Evolutionary conservation across 2,797 vertebrate genomes (phyloP).

Genomic region (Mus caroli): DNA sequence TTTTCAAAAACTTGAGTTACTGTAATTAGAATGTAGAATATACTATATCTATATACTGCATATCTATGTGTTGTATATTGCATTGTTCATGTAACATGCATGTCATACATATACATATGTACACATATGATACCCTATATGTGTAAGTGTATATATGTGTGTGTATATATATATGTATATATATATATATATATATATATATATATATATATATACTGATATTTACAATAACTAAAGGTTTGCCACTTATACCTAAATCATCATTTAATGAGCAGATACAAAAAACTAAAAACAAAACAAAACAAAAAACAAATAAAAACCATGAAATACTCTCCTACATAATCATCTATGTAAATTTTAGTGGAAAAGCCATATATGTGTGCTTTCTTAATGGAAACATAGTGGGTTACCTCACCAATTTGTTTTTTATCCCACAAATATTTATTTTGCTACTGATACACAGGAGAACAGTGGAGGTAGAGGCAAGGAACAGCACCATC

Average conservation of each 20-base stretch:
- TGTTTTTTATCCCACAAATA: constrained; percentile 52
- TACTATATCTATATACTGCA: not conserved
- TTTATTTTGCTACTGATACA: not conserved
- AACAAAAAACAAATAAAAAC: not conserved
- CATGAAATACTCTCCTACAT: rapidly evolving
- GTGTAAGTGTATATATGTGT: rapidly evolving
- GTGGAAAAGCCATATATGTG: too few relatives aligned
- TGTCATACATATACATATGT: not conserved
- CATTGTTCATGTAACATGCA: not conserved
- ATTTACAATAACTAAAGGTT: not conserved
- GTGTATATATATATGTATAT: rapidly evolving
- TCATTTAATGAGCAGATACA: not conserved
- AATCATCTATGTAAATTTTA: not conserved
- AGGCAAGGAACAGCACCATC: not conserved
- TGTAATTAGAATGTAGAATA: not conserved
- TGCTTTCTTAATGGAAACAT: not conserved
- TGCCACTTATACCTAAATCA: not conserved
- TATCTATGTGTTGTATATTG: not conserved
- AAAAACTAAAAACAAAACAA: not conserved
- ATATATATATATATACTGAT: not conserved
- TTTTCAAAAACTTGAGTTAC: not conserved
- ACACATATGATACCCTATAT: not conserved
- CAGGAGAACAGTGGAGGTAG: constrained; percentile 71
- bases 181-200: too few relatives aligned
- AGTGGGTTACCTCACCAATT: not conserved